Evolutionary conservation across 2,797 vertebrate genomes (phyloP).

Genomic region (Anguilla pacifica): DNA sequence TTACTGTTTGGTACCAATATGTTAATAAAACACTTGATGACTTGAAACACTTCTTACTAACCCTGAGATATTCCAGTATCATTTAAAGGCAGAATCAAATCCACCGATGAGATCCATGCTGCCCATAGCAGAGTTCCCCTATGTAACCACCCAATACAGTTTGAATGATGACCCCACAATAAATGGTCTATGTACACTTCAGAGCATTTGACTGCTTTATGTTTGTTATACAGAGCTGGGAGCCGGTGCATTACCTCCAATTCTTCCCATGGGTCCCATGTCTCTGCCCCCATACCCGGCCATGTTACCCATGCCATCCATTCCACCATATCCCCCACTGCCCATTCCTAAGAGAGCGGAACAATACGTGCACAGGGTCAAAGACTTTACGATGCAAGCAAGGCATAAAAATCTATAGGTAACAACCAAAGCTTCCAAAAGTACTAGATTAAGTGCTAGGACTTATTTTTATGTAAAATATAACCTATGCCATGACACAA

Average conservation of each 20-base stretch:
- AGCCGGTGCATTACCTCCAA: conserved; percentile 79
- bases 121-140: conserved; percentile 45
- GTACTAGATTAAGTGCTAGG: not conserved
- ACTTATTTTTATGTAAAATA: not conserved
- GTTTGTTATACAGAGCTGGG: not conserved
- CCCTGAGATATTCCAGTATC: not conserved
- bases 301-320: conserved; percentile 89
- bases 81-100: too few species aligned
- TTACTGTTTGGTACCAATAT: too few species aligned
- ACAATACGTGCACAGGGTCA: not conserved
- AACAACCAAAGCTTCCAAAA: not conserved
- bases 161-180: not conserved
- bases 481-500: not conserved
- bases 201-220: not conserved
- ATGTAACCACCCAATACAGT: conserved; percentile 55
- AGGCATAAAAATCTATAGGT: not conserved
- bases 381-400: not conserved
- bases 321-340: conserved; percentile 78
- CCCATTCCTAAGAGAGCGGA: conserved; percentile 67
- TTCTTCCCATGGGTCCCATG: conserved; percentile 78
- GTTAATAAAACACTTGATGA: too few species aligned
- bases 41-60: not conserved
- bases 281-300: conserved; percentile 84
- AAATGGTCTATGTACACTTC: not conserved
- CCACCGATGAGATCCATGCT: conserved; percentile 12